These are phyloP conservation scores for Osmerus mordax DNA, from an alignment of 2,113 vertebrate species.

Conservation along the genomic window DNA sequence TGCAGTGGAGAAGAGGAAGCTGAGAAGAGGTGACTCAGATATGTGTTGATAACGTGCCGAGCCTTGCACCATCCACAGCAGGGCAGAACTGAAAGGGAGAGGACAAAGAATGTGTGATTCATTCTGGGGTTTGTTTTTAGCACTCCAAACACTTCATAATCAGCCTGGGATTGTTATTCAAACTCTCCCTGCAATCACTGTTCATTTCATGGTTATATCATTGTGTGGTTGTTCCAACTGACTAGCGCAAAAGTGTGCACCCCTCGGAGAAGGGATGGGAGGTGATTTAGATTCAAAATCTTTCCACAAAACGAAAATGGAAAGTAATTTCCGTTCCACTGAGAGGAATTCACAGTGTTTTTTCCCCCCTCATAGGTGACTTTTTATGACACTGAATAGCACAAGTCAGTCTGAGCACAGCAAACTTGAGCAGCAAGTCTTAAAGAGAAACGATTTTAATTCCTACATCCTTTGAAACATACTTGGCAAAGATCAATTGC, in stretches of 20 bases:
- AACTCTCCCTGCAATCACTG: slow-evolving; percentile 4
- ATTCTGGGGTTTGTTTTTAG: not conserved
- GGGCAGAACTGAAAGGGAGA: not conserved
- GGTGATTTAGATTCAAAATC: not conserved
- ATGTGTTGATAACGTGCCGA: too few species aligned
- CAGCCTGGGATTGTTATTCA: not conserved
- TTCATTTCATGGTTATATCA: slow-evolving; percentile 16
- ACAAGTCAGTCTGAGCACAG: not conserved
- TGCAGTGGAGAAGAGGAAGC: too few species aligned
- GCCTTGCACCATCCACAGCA: too few species aligned
- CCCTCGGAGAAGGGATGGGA: not conserved
- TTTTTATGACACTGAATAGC: not conserved
- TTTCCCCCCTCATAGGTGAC: not conserved
- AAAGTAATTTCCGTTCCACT: not conserved
- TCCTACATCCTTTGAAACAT: not conserved
- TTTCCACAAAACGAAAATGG: not conserved
- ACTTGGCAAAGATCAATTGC: not conserved
- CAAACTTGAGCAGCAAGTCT: not conserved
- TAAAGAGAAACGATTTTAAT: not conserved
- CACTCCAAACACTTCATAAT: not conserved
- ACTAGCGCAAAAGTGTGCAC: not conserved
- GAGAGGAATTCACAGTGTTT: not conserved
- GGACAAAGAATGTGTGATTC: not conserved
- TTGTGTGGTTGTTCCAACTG: not conserved
- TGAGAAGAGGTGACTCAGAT: too few species aligned